Evolutionary conservation across 2,797 vertebrate species (phyloP).

Genomic region (Chelon auratus): DNA sequence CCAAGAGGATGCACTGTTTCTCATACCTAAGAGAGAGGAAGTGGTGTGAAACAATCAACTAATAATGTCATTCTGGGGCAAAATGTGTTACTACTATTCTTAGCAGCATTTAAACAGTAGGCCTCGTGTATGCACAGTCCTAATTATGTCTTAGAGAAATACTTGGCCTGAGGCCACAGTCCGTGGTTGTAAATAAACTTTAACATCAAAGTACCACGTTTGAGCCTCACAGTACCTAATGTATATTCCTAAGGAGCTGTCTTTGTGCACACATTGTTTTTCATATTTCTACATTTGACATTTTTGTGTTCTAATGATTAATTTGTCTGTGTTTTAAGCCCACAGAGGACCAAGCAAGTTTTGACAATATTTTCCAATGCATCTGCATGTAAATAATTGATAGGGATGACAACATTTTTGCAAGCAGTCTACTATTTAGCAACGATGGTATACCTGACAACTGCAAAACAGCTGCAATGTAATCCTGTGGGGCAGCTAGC

Average conservation of each 20-base stretch:
- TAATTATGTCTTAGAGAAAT: slow-evolving; percentile 39
- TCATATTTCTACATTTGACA: not conserved
- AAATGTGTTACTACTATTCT: slow-evolving; percentile 31
- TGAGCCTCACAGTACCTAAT: not conserved
- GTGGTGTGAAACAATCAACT: slow-evolving; percentile 48
- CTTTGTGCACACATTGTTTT: slow-evolving; percentile 25
- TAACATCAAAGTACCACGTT: slow-evolving; percentile 31
- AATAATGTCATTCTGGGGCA: slow-evolving; percentile 54
- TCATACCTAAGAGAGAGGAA: slow-evolving; percentile 35
- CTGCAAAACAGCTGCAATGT: too few species aligned
- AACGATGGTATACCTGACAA: too few species aligned
- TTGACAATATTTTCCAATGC: too few species aligned
- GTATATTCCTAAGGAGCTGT: slow-evolving; percentile 20
- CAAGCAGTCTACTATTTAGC: too few species aligned
- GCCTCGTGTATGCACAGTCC: slow-evolving; percentile 17
- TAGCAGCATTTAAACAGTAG: slow-evolving; percentile 34
- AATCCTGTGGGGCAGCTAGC: too few species aligned
- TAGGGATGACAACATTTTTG: too few species aligned
- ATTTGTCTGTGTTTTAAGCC: not conserved
- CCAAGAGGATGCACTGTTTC: slow-evolving; percentile 39
- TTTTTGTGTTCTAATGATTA: not conserved
- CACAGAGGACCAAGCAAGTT: not conserved
- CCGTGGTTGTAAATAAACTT: slow-evolving; percentile 13
- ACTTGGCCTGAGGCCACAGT: slow-evolving; percentile 30
- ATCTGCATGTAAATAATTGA: too few species aligned